phyloP scores from a whole-genome alignment of 35 echinoderm and acorn worm species.

The Eucidaris tribuloides region DNA sequence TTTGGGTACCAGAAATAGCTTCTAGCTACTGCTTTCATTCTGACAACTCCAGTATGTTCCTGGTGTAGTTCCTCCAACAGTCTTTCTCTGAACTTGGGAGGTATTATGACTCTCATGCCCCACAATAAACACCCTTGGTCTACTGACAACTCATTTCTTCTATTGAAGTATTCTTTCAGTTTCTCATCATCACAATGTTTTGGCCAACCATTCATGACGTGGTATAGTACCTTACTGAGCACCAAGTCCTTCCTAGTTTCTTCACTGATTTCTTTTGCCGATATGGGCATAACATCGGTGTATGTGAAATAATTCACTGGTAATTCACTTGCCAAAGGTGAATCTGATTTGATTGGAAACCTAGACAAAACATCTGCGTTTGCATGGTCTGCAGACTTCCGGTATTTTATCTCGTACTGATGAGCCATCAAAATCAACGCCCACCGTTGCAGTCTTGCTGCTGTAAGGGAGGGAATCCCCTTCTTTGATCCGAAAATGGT shows the following conservation, averaged over 20 bases:
- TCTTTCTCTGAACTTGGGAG: slow-evolving; percentile 1
- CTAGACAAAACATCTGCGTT: slow-evolving; percentile 61
- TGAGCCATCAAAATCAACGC: slow-evolving; percentile 66
- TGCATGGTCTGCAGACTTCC: slow-evolving; percentile 65
- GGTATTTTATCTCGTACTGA: slow-evolving; percentile 56
- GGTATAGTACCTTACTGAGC: slow-evolving; percentile 49
- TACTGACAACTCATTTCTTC: slow-evolving; percentile 36
- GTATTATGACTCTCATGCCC: slow-evolving; percentile 59
- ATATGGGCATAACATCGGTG: slow-evolving; percentile 48
- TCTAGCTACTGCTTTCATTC: slow-evolving; percentile 59
- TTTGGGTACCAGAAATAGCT: slow-evolving; percentile 58
- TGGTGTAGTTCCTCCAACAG: slow-evolving; percentile 56
- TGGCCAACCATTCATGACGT: slow-evolving; percentile 72
- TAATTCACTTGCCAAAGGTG: slow-evolving; percentile 55
- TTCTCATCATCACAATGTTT: slow-evolving; percentile 49
- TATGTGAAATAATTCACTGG: slow-evolving; percentile 65
- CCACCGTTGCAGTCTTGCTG: slow-evolving; percentile 80
- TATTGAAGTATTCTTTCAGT: slow-evolving; percentile 25
- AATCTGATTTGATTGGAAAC: slow-evolving; percentile 17
- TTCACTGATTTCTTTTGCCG: slow-evolving; percentile 44
- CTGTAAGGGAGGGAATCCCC: slow-evolving; percentile 57
- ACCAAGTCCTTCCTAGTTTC: slow-evolving; percentile 49
- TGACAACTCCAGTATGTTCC: slow-evolving; percentile 35
- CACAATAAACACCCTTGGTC: slow-evolving; percentile 64
- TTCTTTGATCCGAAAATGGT: slow-evolving; percentile 55